These are phyloP conservation scores for Pocillopora verrucosa DNA, from an alignment of 64 coral and sea anemone genomes.

Conservation along the genomic window DNA sequence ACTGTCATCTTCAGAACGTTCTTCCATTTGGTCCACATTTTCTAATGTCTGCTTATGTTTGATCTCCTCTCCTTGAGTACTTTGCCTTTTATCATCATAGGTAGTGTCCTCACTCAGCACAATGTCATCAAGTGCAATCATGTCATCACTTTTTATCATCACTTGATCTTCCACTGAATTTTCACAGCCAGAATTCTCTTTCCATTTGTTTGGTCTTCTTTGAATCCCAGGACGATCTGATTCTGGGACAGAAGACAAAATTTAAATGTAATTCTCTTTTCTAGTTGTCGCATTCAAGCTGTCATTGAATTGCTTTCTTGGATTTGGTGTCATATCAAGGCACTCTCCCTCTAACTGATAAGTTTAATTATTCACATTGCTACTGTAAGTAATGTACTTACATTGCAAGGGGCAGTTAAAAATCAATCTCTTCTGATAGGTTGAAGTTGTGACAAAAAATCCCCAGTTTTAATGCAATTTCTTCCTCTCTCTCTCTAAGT, in stretches of 20 bases:
- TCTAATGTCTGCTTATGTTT: neutral
- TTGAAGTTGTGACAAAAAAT: too few relatives aligned
- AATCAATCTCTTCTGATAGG: too few relatives aligned
- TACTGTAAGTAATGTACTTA: too few relatives aligned
- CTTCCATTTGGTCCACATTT: neutral
- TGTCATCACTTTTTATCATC: neutral
- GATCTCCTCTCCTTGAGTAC: neutral
- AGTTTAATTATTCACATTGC: too few relatives aligned
- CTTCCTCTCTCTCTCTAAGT: too few relatives aligned
- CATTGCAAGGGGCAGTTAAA: too few relatives aligned
- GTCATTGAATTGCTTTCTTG: too few relatives aligned
- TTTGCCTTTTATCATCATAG: neutral
- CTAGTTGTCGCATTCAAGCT: too few relatives aligned
- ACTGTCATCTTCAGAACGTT: neutral
- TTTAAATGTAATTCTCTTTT: too few relatives aligned
- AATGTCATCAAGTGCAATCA: neutral
- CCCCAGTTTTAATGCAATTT: too few relatives aligned
- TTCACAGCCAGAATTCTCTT: neutral
- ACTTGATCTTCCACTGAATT: neutral
- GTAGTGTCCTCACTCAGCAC: slow-evolving; percentile 16
- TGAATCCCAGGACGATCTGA: neutral
- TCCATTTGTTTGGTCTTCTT: neutral
- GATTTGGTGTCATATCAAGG: too few relatives aligned
- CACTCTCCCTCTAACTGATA: too few relatives aligned
- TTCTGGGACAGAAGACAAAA: neutral